phyloP scores from a whole-genome alignment of 2,797 vertebrate species.

The Sebastes variabilis region DNA sequence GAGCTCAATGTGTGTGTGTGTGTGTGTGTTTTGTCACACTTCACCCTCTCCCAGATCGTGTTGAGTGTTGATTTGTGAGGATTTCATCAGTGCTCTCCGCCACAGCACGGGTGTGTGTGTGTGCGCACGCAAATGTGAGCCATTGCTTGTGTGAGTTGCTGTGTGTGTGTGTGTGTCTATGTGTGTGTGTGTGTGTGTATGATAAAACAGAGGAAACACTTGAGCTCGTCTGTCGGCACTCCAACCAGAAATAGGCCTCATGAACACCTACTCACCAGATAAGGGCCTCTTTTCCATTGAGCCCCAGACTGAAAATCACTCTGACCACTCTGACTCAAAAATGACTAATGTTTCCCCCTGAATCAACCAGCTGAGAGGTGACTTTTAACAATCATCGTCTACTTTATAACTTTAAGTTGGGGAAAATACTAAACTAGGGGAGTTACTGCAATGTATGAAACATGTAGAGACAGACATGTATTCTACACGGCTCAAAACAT shows the following conservation, averaged over 20 bases:
- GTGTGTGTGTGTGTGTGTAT: conserved; percentile 8
- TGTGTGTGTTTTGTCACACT: conserved; percentile 37
- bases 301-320: conserved; percentile 66
- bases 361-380: conserved; percentile 10
- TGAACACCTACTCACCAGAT: conserved; percentile 75
- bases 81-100: conserved; percentile 42
- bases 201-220: conserved; percentile 71
- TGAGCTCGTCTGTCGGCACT: conserved; percentile 69
- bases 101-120: background rate
- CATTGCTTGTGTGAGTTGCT: background rate
- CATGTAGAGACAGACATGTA: background rate
- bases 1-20: conserved; percentile 14
- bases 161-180: background rate
- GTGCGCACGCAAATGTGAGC: background rate
- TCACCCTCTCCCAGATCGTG: conserved; percentile 30
- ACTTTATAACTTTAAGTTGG: background rate
- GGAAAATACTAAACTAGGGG: background rate
- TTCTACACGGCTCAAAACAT: too few species aligned
- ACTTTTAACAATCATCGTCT: background rate
- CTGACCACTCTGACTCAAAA: conserved; percentile 56
- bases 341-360: conserved; percentile 45
- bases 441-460: background rate
- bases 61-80: conserved; percentile 61
- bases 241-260: conserved; percentile 72
- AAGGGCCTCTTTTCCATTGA: conserved; percentile 71